phyloP scores from a whole-genome alignment of 2,113 vertebrate species.

The rabbit (Oryctolagus cuniculus) region DNA sequence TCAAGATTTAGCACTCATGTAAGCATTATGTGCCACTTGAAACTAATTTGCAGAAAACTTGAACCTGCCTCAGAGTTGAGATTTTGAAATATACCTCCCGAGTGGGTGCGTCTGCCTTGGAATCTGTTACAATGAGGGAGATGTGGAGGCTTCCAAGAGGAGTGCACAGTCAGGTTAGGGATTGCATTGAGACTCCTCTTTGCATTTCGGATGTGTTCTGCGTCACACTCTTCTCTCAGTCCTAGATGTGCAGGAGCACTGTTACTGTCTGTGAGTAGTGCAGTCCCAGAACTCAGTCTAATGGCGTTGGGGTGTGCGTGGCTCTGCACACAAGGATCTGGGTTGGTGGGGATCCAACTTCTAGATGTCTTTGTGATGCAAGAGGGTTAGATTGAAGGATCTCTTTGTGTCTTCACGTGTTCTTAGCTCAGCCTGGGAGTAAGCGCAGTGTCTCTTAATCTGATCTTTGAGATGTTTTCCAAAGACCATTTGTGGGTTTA shows the following conservation, averaged over 20 bases:
- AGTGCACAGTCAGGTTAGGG: background rate
- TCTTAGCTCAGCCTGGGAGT: background rate
- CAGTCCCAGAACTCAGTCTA: background rate
- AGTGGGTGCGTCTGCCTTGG: background rate
- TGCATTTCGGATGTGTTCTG: conserved; percentile 20
- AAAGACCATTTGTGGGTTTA: background rate
- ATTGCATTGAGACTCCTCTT: background rate
- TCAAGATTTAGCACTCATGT: background rate
- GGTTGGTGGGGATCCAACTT: background rate
- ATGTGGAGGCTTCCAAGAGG: background rate
- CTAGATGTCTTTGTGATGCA: background rate
- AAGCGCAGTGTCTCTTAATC: background rate
- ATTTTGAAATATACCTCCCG: conserved; percentile 48
- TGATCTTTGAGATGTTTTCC: background rate
- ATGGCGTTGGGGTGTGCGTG: background rate
- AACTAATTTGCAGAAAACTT: background rate
- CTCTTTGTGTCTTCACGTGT: background rate
- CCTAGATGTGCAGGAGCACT: conserved; percentile 11
- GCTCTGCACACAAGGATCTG: background rate
- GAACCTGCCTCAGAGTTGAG: background rate
- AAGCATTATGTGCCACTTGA: background rate
- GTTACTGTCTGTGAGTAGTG: background rate
- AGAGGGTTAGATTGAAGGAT: background rate
- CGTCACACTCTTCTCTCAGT: background rate
- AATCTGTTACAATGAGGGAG: conserved; percentile 29